Evolutionary conservation across 2,797 vertebrate species (phyloP), one percentile per base, ranked within the genome.

Genomic region (Semotilus atromaculatus): DNA sequence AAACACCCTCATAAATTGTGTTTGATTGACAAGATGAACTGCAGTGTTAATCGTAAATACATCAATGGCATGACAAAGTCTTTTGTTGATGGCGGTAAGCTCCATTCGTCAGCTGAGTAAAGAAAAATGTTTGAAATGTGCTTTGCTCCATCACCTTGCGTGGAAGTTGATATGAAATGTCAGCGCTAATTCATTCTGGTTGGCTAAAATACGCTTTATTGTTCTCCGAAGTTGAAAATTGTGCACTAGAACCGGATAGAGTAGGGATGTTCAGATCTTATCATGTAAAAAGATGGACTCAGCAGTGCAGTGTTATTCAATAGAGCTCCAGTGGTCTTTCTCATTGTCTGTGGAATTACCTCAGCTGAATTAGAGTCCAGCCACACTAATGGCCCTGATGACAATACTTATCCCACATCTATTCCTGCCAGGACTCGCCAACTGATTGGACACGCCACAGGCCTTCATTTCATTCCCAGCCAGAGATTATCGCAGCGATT

Each of bases 351-450:
- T 85, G 81, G 85, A 90, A 90, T 92, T 91, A 88, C 89, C 82
- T 77, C 67, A 84, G 72, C 81, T 81, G 75, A 90, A 87, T 90
- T 89, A 89, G 86, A 92, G 86, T 91, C 88, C 85, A 88, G 55
- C 73, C 85, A 77, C 86, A 90, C 87, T 90, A 89, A 91, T 88
- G 86, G 70, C 80, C 81, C 82, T 88, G 88, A 91, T 93, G 93
- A 91, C 91, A 89, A 89, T 89, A 86, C 88, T 91, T 89, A 87
- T 90, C 89, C 88, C 75, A 45, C 86, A 90, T 91, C 91, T 87
- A 88, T 88, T 89, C 67, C 84, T 88, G 84, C 66, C 81, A 80
- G 64, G 23, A 68, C 82, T 82, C 36, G 43, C 48, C 67, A 60
- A 58, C 48, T 66, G 51, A 88, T 81, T 85, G 70, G 36, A 58